These are phyloP conservation scores for Arctopsyche grandis DNA, from an alignment of 1,140 invertebrate species.

Conservation along the genomic window DNA sequence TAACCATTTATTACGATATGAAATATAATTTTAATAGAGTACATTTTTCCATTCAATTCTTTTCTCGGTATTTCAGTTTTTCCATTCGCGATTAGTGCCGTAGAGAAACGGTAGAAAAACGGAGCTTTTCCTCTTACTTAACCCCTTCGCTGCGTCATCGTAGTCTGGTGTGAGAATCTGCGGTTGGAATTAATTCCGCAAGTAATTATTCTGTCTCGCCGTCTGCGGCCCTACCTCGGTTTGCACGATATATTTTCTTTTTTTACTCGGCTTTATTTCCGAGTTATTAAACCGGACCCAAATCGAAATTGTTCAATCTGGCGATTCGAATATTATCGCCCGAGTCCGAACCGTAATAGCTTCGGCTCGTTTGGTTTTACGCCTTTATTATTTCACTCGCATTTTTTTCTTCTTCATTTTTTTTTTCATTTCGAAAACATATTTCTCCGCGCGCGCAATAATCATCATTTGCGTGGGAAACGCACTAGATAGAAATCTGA, in stretches of 20 bases:
- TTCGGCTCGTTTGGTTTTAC: constrained; percentile 3
- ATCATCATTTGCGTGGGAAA: too few species aligned
- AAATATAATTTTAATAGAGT: too few species aligned
- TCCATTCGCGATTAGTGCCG: too few species aligned
- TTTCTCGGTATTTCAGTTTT: too few species aligned
- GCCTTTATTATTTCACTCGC: background rate
- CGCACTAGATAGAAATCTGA: too few species aligned
- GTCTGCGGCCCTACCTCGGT: background rate
- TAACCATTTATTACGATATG: too few species aligned
- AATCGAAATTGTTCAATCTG: constrained; percentile 36
- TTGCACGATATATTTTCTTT: background rate
- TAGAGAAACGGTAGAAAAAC: too few species aligned
- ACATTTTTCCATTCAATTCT: too few species aligned
- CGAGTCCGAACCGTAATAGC: background rate
- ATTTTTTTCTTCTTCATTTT: background rate
- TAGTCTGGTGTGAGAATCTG: background rate
- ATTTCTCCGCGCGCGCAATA: too few species aligned
- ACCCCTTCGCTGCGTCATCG: background rate
- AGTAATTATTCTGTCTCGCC: constrained; percentile 23
- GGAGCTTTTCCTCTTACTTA: background rate
- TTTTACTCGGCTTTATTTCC: constrained; percentile 18
- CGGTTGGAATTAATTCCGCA: constrained; percentile 27
- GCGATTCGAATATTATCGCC: constrained; percentile 17
- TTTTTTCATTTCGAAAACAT: background rate
- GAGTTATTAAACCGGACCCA: constrained; percentile 29